These are phyloP conservation scores for Ectemnius cavifrons DNA, from an alignment of 2,888 invertebrate genomes.

Conservation along the genomic window DNA sequence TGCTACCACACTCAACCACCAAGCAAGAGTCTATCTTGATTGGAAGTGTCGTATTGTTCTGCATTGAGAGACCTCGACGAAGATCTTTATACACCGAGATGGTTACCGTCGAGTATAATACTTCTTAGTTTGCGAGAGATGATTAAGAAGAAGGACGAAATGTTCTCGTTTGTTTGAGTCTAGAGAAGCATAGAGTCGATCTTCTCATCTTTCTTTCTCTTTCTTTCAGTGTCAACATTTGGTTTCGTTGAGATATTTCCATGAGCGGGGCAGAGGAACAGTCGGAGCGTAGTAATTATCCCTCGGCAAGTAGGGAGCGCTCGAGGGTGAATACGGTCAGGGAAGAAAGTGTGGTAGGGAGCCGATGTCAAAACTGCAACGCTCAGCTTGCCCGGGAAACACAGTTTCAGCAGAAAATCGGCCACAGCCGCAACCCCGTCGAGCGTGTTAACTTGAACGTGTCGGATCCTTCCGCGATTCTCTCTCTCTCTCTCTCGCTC, in stretches of 20 bases:
- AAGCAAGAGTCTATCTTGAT: no score
- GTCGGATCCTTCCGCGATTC: slow-evolving; percentile 22
- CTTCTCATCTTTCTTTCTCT: no score
- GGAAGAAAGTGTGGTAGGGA: slow-evolving; percentile 13
- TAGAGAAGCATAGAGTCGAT: no score
- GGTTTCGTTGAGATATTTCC: background rate
- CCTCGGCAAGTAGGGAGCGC: background rate
- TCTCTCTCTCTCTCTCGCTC: no score
- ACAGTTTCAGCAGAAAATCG: slow-evolving; percentile 40
- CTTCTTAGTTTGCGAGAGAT: background rate
- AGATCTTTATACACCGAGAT: no score
- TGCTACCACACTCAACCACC: background rate
- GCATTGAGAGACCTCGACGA: no score
- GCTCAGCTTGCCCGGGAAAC: slow-evolving; percentile 17
- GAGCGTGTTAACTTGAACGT: slow-evolving; percentile 17
- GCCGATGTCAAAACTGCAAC: slow-evolving; percentile 32
- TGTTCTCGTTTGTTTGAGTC: no score
- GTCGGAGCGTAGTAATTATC: slow-evolving; percentile 27
- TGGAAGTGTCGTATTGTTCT: no score
- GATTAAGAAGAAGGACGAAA: background rate
- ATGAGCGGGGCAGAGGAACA: no score
- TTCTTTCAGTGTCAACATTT: slow-evolving; percentile 30
- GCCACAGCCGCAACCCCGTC: no score
- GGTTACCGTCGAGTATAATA: no score
- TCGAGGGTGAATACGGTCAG: background rate